A percentile compares a stretch with the other conserved stretches of the same genome.
phyloP scores from a whole-genome alignment of 2,113 vertebrate species.

The Brienomyrus longianalis region DNA sequence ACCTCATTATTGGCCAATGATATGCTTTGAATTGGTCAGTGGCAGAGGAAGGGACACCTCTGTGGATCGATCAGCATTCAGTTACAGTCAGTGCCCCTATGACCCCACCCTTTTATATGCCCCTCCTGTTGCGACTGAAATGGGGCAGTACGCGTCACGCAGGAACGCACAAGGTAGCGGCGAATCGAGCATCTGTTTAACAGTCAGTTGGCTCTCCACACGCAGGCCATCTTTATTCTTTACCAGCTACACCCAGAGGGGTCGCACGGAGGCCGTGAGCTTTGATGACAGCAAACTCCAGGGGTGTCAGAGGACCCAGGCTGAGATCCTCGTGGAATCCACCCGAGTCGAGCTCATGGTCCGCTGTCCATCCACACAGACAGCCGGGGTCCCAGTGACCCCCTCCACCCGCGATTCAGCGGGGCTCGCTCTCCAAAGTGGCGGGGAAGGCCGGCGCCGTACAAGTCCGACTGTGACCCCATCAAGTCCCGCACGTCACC shows the following conservation, averaged over 20 bases:
- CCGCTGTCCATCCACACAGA: background rate
- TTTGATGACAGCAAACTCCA: background rate
- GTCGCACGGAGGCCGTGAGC: background rate
- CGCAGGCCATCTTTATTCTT: background rate
- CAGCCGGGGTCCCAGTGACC: too few species aligned
- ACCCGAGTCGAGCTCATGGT: background rate
- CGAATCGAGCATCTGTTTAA: background rate
- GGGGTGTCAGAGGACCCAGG: background rate
- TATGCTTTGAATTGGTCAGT: background rate
- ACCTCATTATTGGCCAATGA: background rate
- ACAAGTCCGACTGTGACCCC: conserved; percentile 43
- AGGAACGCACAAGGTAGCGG: background rate
- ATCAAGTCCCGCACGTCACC: background rate
- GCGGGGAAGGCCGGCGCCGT: background rate
- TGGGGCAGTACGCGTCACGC: background rate
- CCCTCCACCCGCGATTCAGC: too few species aligned
- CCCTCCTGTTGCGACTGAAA: background rate
- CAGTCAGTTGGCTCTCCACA: background rate
- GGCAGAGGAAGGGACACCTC: background rate
- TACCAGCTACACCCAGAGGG: background rate
- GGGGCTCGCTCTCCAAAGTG: background rate
- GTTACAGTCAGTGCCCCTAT: background rate
- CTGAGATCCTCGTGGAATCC: background rate
- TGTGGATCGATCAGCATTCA: background rate
- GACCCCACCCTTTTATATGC: background rate